These are phyloP conservation scores for Heptranchias perlo DNA, from an alignment of 2,113 vertebrate species.

Conservation along the genomic window DNA sequence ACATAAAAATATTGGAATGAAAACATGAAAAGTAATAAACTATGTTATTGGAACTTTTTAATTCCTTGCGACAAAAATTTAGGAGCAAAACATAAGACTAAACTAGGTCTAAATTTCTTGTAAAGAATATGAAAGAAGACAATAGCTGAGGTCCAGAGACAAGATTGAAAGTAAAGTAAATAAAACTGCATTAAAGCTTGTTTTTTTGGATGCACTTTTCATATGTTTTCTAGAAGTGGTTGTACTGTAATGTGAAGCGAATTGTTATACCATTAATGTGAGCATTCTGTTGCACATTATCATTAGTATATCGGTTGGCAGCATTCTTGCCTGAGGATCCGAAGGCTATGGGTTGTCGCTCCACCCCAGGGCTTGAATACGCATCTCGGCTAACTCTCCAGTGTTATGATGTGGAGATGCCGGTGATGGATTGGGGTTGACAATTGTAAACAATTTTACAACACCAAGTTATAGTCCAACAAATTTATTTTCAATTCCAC, in stretches of 20 bases:
- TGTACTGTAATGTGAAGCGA: background rate
- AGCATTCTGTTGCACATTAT: background rate
- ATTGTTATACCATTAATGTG: background rate
- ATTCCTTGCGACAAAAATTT: too few relatives aligned
- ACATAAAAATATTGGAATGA: too few relatives aligned
- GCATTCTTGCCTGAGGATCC: background rate
- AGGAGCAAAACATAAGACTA: too few relatives aligned
- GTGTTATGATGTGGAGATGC: too few relatives aligned
- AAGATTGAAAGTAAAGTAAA: background rate
- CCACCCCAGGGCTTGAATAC: background rate
- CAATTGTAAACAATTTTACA: too few relatives aligned
- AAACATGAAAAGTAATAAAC: too few relatives aligned
- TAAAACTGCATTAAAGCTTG: background rate
- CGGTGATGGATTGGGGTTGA: too few relatives aligned
- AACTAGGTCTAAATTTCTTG: too few relatives aligned
- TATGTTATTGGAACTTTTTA: too few relatives aligned
- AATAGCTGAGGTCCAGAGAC: background rate
- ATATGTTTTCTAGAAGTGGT: background rate
- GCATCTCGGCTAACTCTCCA: background rate
- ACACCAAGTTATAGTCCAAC: too few relatives aligned
- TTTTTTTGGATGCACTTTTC: too few relatives aligned
- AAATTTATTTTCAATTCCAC: too few relatives aligned
- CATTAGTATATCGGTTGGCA: background rate
- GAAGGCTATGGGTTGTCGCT: background rate
- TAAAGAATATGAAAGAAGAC: background rate